These are phyloP conservation scores for Apotomis betuletana DNA, from an alignment of 2,888 invertebrate genomes.

Conservation along the genomic window DNA sequence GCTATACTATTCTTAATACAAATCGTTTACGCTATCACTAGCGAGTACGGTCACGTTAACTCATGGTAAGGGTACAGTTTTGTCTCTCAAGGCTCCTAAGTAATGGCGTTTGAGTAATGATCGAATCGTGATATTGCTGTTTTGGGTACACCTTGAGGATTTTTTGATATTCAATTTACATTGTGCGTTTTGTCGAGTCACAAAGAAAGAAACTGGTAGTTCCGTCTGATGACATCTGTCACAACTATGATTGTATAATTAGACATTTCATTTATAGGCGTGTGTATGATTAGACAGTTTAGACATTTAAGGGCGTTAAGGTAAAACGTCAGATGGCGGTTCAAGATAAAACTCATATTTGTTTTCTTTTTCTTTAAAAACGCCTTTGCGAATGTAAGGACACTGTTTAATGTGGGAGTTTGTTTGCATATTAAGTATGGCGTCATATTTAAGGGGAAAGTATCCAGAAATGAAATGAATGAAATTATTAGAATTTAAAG, in stretches of 20 bases:
- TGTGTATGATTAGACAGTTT: neutral
- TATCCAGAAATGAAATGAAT: too few relatives aligned
- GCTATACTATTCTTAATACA: too few relatives aligned
- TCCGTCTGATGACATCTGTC: conserved; percentile 7
- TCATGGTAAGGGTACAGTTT: conserved; percentile 3
- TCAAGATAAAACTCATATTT: neutral
- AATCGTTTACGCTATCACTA: too few relatives aligned
- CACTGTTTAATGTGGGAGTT: too few relatives aligned
- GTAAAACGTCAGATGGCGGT: neutral
- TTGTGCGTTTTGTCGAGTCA: neutral
- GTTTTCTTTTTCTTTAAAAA: neutral
- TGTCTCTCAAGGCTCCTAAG: conserved; percentile 38
- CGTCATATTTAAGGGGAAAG: too few relatives aligned
- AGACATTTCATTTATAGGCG: neutral
- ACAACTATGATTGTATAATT: neutral
- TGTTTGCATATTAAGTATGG: too few relatives aligned
- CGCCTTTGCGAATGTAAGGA: too few relatives aligned
- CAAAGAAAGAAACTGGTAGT: neutral
- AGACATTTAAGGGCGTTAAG: neutral
- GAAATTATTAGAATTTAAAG: too few relatives aligned
- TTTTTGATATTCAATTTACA: conserved; percentile 10
- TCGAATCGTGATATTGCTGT: conserved; percentile 31
- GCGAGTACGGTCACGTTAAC: too few relatives aligned
- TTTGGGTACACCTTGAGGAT: conserved; percentile 25
- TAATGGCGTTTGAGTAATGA: conserved; percentile 33